phyloP scores from a whole-genome alignment of 2,113 vertebrate species.

The Cyprinus carpio region DNA sequence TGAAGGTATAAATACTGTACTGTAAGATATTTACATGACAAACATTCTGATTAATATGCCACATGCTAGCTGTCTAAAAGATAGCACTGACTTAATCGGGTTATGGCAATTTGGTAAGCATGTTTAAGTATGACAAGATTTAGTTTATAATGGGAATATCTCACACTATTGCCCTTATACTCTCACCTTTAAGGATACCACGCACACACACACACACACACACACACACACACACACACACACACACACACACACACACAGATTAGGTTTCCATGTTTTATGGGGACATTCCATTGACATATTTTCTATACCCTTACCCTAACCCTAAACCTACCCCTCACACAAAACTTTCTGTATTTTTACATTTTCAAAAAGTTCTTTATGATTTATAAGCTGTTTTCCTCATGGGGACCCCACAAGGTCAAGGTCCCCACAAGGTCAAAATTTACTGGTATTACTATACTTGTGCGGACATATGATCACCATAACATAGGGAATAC shows the following conservation, averaged over 20 bases:
- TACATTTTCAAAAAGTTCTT: background rate
- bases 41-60: background rate
- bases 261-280: background rate
- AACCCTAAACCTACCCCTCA: background rate
- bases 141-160: background rate
- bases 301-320: background rate
- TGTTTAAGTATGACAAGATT: background rate
- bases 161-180: background rate
- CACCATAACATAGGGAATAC: background rate
- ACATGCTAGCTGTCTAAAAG: background rate
- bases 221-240: background rate
- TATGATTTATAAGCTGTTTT: background rate
- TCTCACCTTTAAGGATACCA: background rate
- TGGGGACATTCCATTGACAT: background rate
- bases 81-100: background rate
- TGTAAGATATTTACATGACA: background rate
- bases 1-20: background rate
- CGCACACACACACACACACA: background rate
- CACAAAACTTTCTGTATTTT: background rate
- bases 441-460: background rate
- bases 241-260: background rate
- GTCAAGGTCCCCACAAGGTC: background rate
- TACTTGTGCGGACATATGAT: background rate
- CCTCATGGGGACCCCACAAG: no score
- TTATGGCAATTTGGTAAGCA: background rate